Conservation (phyloP, 92 coral and sea anemone species). For the Bergia sp. region DNA sequence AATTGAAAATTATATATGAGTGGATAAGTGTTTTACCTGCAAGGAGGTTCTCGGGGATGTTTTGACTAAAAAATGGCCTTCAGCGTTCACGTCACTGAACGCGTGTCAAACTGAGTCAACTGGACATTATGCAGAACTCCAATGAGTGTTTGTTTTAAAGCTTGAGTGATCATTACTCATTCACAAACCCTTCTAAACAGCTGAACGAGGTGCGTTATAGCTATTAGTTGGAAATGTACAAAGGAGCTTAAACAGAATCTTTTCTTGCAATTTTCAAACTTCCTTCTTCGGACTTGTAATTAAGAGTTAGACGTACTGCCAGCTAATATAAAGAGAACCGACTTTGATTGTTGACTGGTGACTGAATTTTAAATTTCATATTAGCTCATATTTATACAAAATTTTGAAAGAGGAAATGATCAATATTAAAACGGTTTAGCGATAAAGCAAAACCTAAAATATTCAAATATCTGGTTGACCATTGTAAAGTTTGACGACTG, state of each 20-base stretch:
- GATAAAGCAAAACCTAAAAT: neutral
- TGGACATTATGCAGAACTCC: constrained; percentile 28
- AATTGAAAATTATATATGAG: neutral
- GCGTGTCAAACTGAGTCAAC: constrained; percentile 19
- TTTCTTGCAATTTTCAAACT: neutral
- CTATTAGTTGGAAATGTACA: neutral
- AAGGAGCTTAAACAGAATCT: neutral
- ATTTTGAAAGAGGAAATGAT: neutral
- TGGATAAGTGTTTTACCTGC: neutral
- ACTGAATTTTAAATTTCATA: constrained; percentile 1
- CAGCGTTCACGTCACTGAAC: constrained; percentile 39
- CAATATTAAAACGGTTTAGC: neutral
- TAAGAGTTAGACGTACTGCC: neutral
- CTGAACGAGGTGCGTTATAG: neutral
- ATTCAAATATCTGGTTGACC: neutral
- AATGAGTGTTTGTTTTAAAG: constrained; percentile 31
- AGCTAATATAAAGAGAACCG: neutral
- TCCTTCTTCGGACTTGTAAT: neutral
- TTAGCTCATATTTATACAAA: neutral
- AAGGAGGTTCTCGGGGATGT: constrained; percentile 10
- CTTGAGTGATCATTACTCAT: constrained; percentile 2
- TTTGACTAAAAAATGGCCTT: neutral
- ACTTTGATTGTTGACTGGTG: neutral
- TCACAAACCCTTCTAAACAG: neutral
- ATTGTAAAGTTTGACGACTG: too few relatives aligned